Evolutionary conservation across 2,113 vertebrate genomes (phyloP).

Genomic region (Nesogale talazaci): DNA sequence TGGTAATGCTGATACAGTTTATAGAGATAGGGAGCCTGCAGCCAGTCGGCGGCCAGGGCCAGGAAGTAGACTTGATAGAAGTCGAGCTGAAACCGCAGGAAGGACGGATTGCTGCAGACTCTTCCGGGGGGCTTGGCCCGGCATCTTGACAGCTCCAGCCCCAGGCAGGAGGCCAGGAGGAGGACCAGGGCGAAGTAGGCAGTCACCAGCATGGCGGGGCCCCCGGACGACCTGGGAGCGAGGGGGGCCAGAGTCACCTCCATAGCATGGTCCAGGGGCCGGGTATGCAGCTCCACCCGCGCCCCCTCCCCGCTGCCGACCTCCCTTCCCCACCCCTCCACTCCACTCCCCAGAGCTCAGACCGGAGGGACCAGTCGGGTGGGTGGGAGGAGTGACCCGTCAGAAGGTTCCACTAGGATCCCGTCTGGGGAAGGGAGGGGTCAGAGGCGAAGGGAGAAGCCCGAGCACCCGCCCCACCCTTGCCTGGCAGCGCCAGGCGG

Average conservation of each 20-base stretch:
- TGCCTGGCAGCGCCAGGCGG: not conserved
- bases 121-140: constrained; percentile 83
- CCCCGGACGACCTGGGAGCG: constrained; percentile 65
- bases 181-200: constrained; percentile 89
- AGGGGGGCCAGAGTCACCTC: constrained; percentile 39
- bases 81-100: constrained; percentile 90
- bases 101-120: constrained; percentile 91
- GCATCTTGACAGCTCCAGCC: constrained; percentile 91
- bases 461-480: constrained; percentile 31
- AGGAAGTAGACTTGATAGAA: constrained; percentile 93
- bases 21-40: constrained; percentile 96
- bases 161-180: constrained; percentile 88
- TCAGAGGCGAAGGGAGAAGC: constrained; percentile 23
- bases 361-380: constrained; percentile 74
- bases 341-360: constrained; percentile 39
- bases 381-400: constrained; percentile 63
- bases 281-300: constrained; percentile 43
- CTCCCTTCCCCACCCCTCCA: not conserved
- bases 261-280: constrained; percentile 43
- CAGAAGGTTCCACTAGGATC: constrained; percentile 28
- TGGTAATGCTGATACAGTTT: constrained; percentile 96
- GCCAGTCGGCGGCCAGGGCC: constrained; percentile 95
- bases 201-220: constrained; percentile 90
- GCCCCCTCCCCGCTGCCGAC: not conserved
- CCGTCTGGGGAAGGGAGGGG: constrained; percentile 24